phyloP scores from a whole-genome alignment of 2,113 vertebrate species.

The Nibea coibor region DNA sequence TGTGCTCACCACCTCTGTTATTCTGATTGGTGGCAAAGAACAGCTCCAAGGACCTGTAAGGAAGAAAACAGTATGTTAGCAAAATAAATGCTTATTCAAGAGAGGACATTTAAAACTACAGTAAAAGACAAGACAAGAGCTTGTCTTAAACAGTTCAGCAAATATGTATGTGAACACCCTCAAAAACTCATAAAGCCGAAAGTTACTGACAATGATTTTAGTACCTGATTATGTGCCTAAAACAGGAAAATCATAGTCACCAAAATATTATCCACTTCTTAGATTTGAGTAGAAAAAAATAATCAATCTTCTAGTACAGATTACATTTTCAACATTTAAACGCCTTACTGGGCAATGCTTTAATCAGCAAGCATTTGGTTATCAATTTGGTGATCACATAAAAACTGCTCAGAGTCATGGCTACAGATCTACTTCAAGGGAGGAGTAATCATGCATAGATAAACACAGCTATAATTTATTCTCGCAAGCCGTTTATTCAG shows the following conservation, averaged over 20 bases:
- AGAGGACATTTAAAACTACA: conserved; percentile 4
- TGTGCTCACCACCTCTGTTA: conserved; percentile 86
- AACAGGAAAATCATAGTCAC: neutral
- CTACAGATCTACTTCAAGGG: conserved; percentile 27
- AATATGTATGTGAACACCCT: neutral
- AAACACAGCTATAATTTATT: conserved; percentile 53
- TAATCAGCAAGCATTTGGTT: conserved; percentile 19
- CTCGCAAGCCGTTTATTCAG: conserved; percentile 30
- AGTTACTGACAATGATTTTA: neutral
- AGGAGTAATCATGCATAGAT: conserved; percentile 57
- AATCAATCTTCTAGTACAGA: neutral
- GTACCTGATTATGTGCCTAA: neutral
- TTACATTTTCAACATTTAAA: conserved; percentile 34
- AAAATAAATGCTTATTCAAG: conserved; percentile 13
- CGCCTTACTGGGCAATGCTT: conserved; percentile 21
- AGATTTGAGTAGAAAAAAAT: neutral
- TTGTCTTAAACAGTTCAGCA: neutral
- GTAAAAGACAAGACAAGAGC: conserved; percentile 22
- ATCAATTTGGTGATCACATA: conserved; percentile 19
- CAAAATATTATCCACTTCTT: neutral
- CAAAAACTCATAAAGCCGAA: neutral
- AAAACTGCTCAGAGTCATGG: conserved; percentile 3
- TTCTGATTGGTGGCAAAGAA: conserved; percentile 96
- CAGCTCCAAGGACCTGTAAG: conserved; percentile 92
- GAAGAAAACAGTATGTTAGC: conserved; percentile 3